These are phyloP conservation scores for Sepiola atlantica DNA, from an alignment of 2,888 invertebrate genomes.

Conservation along the genomic window DNA sequence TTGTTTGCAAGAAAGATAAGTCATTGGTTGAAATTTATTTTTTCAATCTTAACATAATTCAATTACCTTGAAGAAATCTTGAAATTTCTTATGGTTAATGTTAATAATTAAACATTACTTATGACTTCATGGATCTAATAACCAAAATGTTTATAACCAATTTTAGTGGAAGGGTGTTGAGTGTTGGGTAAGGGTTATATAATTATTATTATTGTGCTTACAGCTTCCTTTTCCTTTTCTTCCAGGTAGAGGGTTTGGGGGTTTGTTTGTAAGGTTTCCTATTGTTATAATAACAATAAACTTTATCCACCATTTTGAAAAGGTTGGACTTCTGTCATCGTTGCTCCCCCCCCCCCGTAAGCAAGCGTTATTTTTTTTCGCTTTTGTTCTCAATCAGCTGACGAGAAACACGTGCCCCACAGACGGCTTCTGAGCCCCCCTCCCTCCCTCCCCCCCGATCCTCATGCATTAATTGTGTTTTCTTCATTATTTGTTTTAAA, in stretches of 20 bases:
- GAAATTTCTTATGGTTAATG: too few species aligned
- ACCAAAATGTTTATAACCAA: not conserved
- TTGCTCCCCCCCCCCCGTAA: not conserved
- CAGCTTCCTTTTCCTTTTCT: not conserved
- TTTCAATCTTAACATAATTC: too few species aligned
- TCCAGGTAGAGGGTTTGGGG: not conserved
- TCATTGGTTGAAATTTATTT: too few species aligned
- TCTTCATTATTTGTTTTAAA: too few species aligned
- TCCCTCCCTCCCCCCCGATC: not conserved
- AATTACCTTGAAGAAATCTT: too few species aligned
- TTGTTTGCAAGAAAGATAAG: too few species aligned
- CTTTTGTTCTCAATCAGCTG: not conserved
- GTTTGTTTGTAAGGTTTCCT: too few species aligned
- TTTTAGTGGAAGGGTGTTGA: not conserved
- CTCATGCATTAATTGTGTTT: not conserved
- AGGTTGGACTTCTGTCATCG: not conserved
- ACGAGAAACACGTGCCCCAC: not conserved
- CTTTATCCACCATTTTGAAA: not conserved
- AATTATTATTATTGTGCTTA: too few species aligned
- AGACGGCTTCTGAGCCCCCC: not conserved
- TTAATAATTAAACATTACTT: too few species aligned
- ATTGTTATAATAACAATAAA: not conserved
- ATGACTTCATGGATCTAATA: too few species aligned
- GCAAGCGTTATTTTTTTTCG: not conserved
- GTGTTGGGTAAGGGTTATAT: too few species aligned